Conservation (phyloP, 2,888 invertebrate genomes). For the Lasius platythorax region DNA sequence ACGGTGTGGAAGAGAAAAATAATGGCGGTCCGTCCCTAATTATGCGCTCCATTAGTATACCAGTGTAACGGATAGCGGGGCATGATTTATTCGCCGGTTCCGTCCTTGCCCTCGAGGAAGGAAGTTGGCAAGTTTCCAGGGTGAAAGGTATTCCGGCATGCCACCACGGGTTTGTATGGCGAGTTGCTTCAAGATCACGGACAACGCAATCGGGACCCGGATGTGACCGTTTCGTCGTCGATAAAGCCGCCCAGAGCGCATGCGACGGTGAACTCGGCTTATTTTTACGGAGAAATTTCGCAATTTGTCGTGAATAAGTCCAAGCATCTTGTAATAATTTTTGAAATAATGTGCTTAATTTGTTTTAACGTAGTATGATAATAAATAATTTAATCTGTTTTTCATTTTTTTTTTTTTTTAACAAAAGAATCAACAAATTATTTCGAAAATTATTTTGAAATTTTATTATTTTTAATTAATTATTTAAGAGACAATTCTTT, state of each 20-base stretch:
- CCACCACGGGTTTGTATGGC: constrained; percentile 35
- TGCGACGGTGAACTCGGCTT: neutral
- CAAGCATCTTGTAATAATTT: no score
- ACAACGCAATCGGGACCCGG: constrained; percentile 43
- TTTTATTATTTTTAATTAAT: neutral
- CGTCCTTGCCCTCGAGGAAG: constrained; percentile 74
- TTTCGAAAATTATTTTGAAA: no score
- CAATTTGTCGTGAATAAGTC: neutral
- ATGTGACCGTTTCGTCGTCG: constrained; percentile 12
- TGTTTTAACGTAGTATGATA: neutral
- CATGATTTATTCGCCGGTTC: constrained; percentile 57
- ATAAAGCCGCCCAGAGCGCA: neutral
- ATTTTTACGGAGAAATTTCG: neutral
- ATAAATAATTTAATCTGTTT: neutral
- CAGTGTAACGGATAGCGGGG: constrained; percentile 32
- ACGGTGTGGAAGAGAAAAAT: neutral
- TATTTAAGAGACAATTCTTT: neutral
- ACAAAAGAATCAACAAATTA: neutral
- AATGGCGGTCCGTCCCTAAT: neutral
- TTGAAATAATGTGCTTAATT: neutral
- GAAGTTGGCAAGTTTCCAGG: constrained; percentile 72
- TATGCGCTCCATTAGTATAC: neutral
- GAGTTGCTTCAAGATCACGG: constrained; percentile 69
- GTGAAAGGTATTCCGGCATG: constrained; percentile 65
- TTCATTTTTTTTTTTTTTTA: neutral